phyloP scores from a whole-genome alignment of 2,888 invertebrate genomes.

The Blastobasis adustella region DNA sequence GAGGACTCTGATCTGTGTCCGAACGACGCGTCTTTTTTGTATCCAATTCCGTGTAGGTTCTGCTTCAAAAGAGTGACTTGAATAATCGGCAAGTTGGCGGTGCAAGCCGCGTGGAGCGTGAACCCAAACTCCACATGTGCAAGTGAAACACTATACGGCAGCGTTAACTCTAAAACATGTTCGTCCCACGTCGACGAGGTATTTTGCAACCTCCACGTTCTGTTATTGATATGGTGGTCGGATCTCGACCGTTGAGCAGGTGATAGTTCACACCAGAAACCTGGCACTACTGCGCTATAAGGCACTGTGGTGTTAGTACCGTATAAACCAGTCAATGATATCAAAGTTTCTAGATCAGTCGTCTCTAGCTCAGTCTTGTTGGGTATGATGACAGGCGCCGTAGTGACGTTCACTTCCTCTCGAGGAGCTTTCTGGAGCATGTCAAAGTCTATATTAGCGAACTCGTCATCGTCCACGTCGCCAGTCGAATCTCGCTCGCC shows the following conservation, averaged over 20 bases:
- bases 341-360: slow-evolving; percentile 79
- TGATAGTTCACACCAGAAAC: slow-evolving; percentile 95
- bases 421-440: slow-evolving; percentile 56
- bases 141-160: slow-evolving; percentile 84
- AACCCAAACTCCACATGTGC: slow-evolving; percentile 95
- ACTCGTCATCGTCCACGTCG: slow-evolving; percentile 82
- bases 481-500: slow-evolving; percentile 81
- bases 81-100: slow-evolving; percentile 84
- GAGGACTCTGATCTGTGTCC: slow-evolving; percentile 56
- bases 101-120: slow-evolving; percentile 84
- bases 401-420: slow-evolving; percentile 44
- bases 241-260: slow-evolving; percentile 92
- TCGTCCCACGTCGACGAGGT: slow-evolving; percentile 95
- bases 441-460: slow-evolving; percentile 62
- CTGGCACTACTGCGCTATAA: slow-evolving; percentile 92
- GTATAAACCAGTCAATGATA: slow-evolving; percentile 85
- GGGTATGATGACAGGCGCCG: slow-evolving; percentile 64
- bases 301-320: slow-evolving; percentile 68
- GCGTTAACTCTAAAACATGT: slow-evolving; percentile 90
- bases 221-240: slow-evolving; percentile 87
- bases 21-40: slow-evolving; percentile 65
- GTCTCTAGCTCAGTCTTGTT: slow-evolving; percentile 74
- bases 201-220: slow-evolving; percentile 92
- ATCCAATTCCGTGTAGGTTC: slow-evolving; percentile 74
- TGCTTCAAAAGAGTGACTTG: slow-evolving; percentile 80